Conservation (phyloP, 2,888 invertebrate genomes). For the Ormyrus thymus region DNA sequence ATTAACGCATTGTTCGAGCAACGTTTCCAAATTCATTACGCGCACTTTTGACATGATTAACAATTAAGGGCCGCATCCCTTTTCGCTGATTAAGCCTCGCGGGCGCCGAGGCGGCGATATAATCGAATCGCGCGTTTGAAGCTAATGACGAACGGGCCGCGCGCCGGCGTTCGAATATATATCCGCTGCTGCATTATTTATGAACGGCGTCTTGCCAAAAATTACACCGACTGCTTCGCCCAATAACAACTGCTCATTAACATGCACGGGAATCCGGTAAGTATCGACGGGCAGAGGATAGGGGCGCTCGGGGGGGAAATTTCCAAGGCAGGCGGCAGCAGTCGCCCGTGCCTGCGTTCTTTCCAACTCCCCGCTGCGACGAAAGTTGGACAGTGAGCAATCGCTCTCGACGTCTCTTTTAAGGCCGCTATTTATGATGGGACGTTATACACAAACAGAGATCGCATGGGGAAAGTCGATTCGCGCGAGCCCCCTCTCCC, state of each 20-base stretch:
- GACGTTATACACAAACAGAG: constrained; percentile 26
- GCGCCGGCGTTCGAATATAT: too few relatives aligned
- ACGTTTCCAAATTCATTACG: constrained; percentile 24
- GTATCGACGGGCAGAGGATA: not conserved
- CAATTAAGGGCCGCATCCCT: constrained; percentile 2
- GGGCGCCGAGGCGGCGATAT: not conserved
- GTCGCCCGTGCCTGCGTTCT: not conserved
- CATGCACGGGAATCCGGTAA: constrained; percentile 29
- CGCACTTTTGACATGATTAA: not conserved
- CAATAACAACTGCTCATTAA: constrained; percentile 10
- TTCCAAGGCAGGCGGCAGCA: constrained; percentile 15
- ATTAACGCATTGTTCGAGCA: not conserved
- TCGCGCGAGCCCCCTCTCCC: not conserved
- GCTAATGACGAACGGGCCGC: constrained; percentile 18
- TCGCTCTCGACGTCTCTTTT: constrained; percentile 44
- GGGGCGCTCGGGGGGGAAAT: not conserved
- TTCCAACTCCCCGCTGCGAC: constrained; percentile 8
- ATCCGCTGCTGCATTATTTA: constrained; percentile 20
- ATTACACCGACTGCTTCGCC: not conserved
- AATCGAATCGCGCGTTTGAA: not conserved
- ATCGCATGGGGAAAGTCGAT: constrained; percentile 29
- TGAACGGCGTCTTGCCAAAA: constrained; percentile 15
- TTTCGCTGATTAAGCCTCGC: constrained; percentile 23
- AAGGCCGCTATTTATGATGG: constrained; percentile 39
- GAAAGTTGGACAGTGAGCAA: constrained; percentile 47